Evolutionary conservation across 30 jellyfish, hydroid and myxozoan species (phyloP), one percentile per base, ranked within the genome.

Genomic region (Hydractinia symbiolongicarpus): DNA sequence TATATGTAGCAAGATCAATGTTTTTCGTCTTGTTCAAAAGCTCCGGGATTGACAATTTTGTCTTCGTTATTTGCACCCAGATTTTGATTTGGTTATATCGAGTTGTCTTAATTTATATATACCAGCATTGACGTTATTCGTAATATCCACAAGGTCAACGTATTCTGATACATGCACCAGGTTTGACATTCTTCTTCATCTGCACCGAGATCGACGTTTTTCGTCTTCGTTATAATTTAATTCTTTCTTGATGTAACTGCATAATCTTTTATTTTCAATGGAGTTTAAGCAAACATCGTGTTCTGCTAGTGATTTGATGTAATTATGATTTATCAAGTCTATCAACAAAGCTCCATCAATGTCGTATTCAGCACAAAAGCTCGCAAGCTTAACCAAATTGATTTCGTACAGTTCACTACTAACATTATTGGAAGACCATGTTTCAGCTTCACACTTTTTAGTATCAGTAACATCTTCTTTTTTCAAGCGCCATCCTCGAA

Each of bases 371-470:
- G 17, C 74, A 64, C 74, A 64, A 64, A 64, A 64, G 9, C 4
- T 64, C 40, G 74, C 74, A 64, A 64, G 40, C 40, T 44, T 5
- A 6, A 44, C 8, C 40, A 64, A 64, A 51, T 64, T 64, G 19
- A 64, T 64, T 7, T 51, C 40, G 9, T 44, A 4, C 16, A 64
- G 40, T 13, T 64, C 74, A n/a, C 52, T 1, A n/a, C 74, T 7
- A 13, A 64, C 74, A 51, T 64, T 64, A 6, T 64, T 44, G 16
- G 40, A 44, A n/a, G 74, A 64, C 74, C 74, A 64, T 6, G 74
- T n/a, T 13, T 64, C 74, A 44, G 40, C 74, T n/a, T 64, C 74
- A 51, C 19, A 44, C 19, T 64, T 51, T 64, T 64, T 64, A n/a
- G 19, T 51, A 6, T 64, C 52, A 7, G 40, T n/a, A 64, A n/a